Evolutionary conservation across 1,140 invertebrate genomes (phyloP), one percentile per base, ranked within the genome.

Genomic region (Stenopsyche tienmushanensis): DNA sequence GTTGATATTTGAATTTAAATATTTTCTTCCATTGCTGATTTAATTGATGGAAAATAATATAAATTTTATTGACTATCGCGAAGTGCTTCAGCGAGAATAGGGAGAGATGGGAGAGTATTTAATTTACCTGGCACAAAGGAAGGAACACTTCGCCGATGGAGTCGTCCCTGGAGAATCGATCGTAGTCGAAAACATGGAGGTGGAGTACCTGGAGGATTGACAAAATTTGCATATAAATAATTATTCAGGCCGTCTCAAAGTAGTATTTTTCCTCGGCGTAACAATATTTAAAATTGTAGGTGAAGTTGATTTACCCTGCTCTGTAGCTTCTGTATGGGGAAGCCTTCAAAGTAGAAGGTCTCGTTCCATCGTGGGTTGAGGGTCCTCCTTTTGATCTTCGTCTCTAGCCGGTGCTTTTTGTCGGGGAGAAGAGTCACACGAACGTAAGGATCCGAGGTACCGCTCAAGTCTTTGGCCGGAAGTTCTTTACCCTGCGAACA

Each of bases 291-390:
- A n/a, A n/a, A n/a, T n/a, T n/a, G n/a, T n/a, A n/a, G n/a, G n/a
- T n/a, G n/a, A n/a, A 2, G 21, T 23, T 13, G 17, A 72, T 73
- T 64, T 72, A 84, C 93, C 75, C 93, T 85, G 71, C 90, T 93
- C 77, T 96, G 93, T 59, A 96, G 81, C 77, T 96, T 95, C 77
- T 95, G 92, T 72, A 96, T 92, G 0, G 93, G 91, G 74, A 95
- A 96, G 70, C 93, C 96, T 85, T 97, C 94, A 80, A 98, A 98
- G 72, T 97, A 94, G 77, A 99, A 94, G 20, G 94, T 97, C 80
- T 99, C 96, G 79, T 98, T 97, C 94, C 96, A 99, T 69, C 93
- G 83, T 0, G 96, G 96, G 82, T 98, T 97, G 13, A 99, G 81
- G 13, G 95, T 98, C 71, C 94, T 85, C 71, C 95, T 84, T 78